phyloP scores from a whole-genome alignment of 2,113 vertebrate species.

The Halcyon malimbica region DNA sequence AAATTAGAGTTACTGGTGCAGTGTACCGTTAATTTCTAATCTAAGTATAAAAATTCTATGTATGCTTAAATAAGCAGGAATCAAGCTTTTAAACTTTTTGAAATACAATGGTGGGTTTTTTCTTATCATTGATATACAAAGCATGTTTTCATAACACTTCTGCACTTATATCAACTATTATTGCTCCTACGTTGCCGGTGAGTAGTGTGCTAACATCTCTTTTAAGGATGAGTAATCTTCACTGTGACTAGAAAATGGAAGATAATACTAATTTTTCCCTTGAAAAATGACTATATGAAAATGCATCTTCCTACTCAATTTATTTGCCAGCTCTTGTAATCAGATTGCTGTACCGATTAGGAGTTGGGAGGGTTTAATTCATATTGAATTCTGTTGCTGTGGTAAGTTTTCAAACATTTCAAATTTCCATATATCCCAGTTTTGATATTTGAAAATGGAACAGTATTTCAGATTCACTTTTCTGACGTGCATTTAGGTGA shows the following conservation, averaged over 20 bases:
- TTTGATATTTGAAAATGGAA: neutral
- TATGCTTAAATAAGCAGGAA: neutral
- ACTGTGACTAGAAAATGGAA: slow-evolving; percentile 8
- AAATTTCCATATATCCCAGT: neutral
- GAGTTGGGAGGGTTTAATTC: neutral
- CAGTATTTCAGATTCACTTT: neutral
- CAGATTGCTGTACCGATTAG: neutral
- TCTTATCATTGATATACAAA: neutral
- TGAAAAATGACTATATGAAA: slow-evolving; percentile 5
- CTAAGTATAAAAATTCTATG: neutral
- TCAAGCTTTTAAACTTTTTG: neutral
- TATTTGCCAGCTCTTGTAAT: neutral
- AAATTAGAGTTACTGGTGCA: neutral
- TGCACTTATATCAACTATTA: neutral
- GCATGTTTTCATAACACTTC: neutral
- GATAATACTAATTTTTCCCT: neutral
- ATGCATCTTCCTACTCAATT: neutral
- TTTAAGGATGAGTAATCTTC: neutral
- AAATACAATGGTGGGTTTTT: neutral
- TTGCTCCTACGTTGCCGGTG: neutral
- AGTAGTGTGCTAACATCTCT: neutral
- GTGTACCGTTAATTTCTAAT: neutral
- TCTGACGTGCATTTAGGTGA: neutral
- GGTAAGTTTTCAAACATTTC: neutral
- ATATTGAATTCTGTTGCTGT: neutral